phyloP scores from a whole-genome alignment of 2,113 vertebrate species.

The Platanista minor region DNA sequence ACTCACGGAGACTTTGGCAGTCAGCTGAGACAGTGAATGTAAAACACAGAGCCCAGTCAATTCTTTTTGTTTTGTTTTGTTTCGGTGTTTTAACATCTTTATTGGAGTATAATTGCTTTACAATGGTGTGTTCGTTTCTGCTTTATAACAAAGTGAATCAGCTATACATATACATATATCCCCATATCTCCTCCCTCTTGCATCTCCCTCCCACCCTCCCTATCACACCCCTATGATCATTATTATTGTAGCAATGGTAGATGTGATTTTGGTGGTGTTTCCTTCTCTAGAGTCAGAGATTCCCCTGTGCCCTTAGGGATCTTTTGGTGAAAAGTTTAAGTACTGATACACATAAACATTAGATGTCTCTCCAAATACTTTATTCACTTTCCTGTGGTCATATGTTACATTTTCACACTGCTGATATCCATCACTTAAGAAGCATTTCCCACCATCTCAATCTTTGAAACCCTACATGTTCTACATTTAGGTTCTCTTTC shows the following conservation, averaged over 20 bases:
- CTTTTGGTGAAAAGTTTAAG: not conserved
- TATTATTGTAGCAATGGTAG: not conserved
- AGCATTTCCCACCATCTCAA: not conserved
- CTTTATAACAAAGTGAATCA: no score
- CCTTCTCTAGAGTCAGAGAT: not conserved
- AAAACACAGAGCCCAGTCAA: not conserved
- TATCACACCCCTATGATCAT: not conserved
- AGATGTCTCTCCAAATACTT: not conserved
- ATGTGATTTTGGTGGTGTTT: not conserved
- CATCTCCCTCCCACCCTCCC: no score
- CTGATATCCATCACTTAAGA: not conserved
- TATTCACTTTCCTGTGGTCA: not conserved
- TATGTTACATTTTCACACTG: not conserved
- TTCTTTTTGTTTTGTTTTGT: not conserved
- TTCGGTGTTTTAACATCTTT: no score
- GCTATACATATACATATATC: no score
- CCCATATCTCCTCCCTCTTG: no score
- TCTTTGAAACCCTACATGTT: not conserved
- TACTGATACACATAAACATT: not conserved
- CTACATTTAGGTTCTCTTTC: not conserved
- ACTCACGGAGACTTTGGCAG: not conserved
- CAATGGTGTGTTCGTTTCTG: no score
- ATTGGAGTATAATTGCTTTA: no score
- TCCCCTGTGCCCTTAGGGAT: not conserved
- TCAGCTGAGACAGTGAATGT: not conserved